These are phyloP conservation scores for Actenoides lindsayi DNA, from an alignment of 2,113 vertebrate species.

Conservation along the genomic window DNA sequence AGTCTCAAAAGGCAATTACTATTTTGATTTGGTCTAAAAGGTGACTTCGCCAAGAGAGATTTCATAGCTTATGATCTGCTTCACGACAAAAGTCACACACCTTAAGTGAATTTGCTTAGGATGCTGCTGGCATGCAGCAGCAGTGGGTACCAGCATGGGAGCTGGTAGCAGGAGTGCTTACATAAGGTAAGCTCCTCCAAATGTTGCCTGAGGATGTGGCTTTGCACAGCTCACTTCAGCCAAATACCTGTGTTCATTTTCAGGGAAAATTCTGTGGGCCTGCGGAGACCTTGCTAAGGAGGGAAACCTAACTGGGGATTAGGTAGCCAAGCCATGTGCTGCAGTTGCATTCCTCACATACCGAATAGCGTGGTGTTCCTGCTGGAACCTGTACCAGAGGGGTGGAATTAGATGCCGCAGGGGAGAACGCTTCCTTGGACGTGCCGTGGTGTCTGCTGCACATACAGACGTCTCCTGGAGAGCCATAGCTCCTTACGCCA, in stretches of 20 bases:
- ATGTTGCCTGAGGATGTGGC: not conserved
- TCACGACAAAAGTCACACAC: not conserved
- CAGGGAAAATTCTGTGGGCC: not conserved
- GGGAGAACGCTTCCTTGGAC: not conserved
- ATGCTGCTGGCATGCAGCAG: not conserved
- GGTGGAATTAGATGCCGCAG: too few species aligned
- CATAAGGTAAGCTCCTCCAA: not conserved
- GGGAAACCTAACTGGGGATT: not conserved
- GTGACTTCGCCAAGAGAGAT: not conserved
- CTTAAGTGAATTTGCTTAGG: not conserved
- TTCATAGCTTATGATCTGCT: not conserved
- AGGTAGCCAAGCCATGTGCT: not conserved
- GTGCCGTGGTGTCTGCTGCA: not conserved
- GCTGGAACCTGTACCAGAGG: not conserved
- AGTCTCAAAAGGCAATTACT: not conserved
- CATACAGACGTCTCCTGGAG: not conserved
- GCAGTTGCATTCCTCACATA: not conserved
- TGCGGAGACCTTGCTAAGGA: fast-evolving
- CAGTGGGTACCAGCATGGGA: not conserved
- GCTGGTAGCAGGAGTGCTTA: not conserved
- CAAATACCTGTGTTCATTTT: not conserved
- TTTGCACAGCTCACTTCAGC: not conserved
- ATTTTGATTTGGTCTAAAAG: not conserved
- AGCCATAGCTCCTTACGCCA: not conserved
- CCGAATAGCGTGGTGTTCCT: fast-evolving